Base-by-base conservation (phyloP, 2,113 vertebrate species). In the Scortum barcoo region DNA sequence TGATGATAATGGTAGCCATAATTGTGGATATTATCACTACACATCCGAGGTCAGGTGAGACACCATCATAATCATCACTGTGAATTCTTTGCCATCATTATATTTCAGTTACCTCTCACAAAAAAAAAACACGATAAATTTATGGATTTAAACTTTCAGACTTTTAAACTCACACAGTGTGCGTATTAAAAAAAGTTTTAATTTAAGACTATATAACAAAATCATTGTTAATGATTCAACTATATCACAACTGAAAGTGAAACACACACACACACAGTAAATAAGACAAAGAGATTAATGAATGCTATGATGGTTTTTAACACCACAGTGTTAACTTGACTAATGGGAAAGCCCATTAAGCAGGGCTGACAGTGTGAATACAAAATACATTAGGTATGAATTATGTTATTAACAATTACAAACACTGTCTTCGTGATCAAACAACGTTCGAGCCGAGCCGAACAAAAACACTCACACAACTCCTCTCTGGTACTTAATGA, bases 271-370 rank as follows among this genome's bases (percentile, higher is more conserved):
- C 17, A 50, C 22, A n/a, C 16, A 51, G 17, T 9, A 58, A 40
- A 65, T 38, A 60, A 68, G 10, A 50, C 50, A 77, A 65, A 80
- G 62, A 73, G 50, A 77, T 71, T 76, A 82, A 80, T 67, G 40
- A 72, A 67, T 26, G 57, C 12, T 28, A 1, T 53, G 33, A n/a
- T 67, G 61, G 46, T 80, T 76, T 65, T 84, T 63, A 72, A 69
- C 22, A 72, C 53, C 36, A 14, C 65, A 58, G 14, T 73, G 63
- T 75, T 86, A 78, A 74, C 66, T 74, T 84, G 79, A 80, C 62
- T 85, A 85, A 89, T 86, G 85, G 56, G 46, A 42, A 56, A 83
- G 30, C 33, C 30, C 72, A 81, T 90, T 89, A 88, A 50, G 51
- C 60, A 19, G 36, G 65, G 65, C 75, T 68, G 77, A 87, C 81